phyloP scores from a whole-genome alignment of 2,797 vertebrate genomes.

The Sebastes hubbsi region DNA sequence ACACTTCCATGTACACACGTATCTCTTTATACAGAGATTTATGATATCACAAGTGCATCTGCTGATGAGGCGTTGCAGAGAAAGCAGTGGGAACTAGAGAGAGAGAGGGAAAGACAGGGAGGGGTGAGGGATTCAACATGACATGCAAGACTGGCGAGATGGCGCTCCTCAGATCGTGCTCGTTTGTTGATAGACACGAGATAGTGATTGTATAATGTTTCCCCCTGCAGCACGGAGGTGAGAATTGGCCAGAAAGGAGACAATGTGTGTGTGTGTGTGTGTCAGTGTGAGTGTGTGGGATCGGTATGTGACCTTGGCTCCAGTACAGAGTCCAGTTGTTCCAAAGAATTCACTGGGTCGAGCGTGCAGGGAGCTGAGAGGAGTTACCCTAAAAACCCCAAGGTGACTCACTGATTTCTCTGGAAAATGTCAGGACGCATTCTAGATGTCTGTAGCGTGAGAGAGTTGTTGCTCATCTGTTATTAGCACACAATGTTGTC shows the following conservation, averaged over 20 bases:
- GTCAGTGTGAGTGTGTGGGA: constrained; percentile 33
- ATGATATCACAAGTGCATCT: constrained; percentile 42
- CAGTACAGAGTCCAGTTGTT: constrained; percentile 58
- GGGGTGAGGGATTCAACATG: background rate
- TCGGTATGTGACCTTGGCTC: constrained; percentile 72
- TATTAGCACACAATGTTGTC: background rate
- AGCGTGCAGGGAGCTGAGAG: constrained; percentile 37
- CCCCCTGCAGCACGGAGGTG: constrained; percentile 29
- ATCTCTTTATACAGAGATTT: constrained; percentile 62
- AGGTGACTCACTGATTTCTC: constrained; percentile 69
- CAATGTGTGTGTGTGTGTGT: constrained; percentile 29
- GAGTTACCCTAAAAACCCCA: constrained; percentile 51
- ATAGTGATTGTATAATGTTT: constrained; percentile 40
- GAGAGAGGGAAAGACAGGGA: background rate
- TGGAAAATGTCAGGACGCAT: constrained; percentile 19
- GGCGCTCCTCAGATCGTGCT: background rate
- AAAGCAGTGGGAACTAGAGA: constrained; percentile 15
- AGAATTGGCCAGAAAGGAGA: constrained; percentile 34
- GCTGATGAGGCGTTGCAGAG: constrained; percentile 16
- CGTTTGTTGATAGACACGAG: constrained; percentile 30
- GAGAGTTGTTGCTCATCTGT: constrained; percentile 13
- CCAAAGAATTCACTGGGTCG: constrained; percentile 49
- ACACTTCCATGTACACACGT: background rate
- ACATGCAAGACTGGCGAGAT: constrained; percentile 1
- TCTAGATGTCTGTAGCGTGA: background rate